Evolutionary conservation across 1,140 invertebrate species (phyloP).

Genomic region (Drosophila seguyi): DNA sequence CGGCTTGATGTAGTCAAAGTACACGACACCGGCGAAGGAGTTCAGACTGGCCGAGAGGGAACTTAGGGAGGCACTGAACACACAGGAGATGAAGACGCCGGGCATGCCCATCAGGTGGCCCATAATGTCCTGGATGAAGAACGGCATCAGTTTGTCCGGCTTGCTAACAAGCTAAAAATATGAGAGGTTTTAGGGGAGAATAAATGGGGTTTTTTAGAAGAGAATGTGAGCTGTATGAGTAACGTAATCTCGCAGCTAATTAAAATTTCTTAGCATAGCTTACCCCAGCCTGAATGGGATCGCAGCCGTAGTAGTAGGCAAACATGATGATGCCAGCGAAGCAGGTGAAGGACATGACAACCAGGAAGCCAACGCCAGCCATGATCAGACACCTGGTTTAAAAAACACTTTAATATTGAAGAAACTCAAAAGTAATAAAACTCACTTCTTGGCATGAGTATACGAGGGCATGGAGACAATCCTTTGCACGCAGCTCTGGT

Average conservation of each 20-base stretch:
- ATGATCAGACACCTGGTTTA: conserved; percentile 85
- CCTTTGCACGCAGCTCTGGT: conserved; percentile 77
- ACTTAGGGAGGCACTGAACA: conserved; percentile 90
- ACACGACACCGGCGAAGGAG: conserved; percentile 91
- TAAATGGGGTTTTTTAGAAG: background rate
- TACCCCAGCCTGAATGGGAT: conserved; percentile 89
- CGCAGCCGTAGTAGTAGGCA: conserved; percentile 90
- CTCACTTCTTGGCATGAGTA: conserved; percentile 66
- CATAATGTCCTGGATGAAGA: conserved; percentile 89
- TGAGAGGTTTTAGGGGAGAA: background rate
- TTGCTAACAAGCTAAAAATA: conserved; percentile 78
- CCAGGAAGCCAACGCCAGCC: conserved; percentile 86
- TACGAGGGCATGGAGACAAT: conserved; percentile 77
- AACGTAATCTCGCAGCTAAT: background rate
- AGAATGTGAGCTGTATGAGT: background rate
- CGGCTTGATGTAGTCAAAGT: conserved; percentile 90
- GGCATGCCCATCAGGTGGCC: conserved; percentile 87
- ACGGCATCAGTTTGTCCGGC: conserved; percentile 87
- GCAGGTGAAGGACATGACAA: conserved; percentile 86
- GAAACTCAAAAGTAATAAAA: background rate
- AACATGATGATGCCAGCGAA: conserved; percentile 91
- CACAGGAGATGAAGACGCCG: conserved; percentile 89
- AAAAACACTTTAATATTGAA: background rate
- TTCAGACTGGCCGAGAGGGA: conserved; percentile 91
- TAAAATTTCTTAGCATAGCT: no score